These are phyloP conservation scores for Unio delphinus DNA, from an alignment of 2,888 invertebrate species.

Conservation along the genomic window DNA sequence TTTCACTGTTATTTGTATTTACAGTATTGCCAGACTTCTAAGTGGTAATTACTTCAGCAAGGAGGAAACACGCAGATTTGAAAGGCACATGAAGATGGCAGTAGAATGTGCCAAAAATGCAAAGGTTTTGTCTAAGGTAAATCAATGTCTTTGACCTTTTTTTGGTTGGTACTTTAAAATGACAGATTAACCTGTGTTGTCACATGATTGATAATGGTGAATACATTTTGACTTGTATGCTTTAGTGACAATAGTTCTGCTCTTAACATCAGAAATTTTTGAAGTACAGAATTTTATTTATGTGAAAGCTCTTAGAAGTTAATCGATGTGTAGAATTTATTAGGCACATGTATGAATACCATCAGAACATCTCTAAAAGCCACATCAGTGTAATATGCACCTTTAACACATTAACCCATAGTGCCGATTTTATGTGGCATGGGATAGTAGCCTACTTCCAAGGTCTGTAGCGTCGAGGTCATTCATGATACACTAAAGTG, in stretches of 20 bases:
- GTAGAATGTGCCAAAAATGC: constrained; percentile 37
- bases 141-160: no score
- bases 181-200: background rate
- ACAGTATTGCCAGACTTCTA: constrained; percentile 50
- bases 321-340: no score
- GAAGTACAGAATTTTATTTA: background rate
- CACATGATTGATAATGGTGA: background rate
- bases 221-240: background rate
- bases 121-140: constrained; percentile 3
- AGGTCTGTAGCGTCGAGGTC: no score
- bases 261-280: background rate
- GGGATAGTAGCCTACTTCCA: no score
- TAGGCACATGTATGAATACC: no score
- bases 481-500: no score
- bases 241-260: background rate
- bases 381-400: no score
- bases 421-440: no score
- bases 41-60: constrained; percentile 41
- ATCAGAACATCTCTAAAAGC: no score
- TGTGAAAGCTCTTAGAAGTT: no score
- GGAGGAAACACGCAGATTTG: constrained; percentile 30
- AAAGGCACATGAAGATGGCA: constrained; percentile 48
- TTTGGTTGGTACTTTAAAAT: no score
- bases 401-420: no score
- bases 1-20: constrained; percentile 9